Evolutionary conservation across 2,888 invertebrate genomes (phyloP), one percentile per base, ranked within the genome.

Genomic region (Molorchus minor): DNA sequence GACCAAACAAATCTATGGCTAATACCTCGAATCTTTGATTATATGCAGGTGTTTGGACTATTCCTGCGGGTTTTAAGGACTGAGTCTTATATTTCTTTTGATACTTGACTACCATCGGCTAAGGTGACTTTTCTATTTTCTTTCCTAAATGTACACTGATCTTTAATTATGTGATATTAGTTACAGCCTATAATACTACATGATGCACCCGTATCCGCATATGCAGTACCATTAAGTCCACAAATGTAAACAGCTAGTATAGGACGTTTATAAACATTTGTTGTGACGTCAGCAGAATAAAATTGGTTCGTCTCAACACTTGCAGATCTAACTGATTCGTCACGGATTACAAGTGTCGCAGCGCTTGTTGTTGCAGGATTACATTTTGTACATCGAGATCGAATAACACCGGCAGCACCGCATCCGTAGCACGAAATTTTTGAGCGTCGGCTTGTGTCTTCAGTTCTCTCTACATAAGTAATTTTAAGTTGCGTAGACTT

Each of bases 1-100:
- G 67, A 5, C 67, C 67, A 43, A 69, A 67, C n/a, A 68, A 29
- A 33, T 69, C 67, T 8, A 68, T 51, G 10, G 56, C 21, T 16
- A 67, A 7, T 2, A 56, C 38, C 47, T 64, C 62, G 29, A 67
- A 66, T 3, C 67, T 45, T 30, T 62, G 72, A 5, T 43, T 21
- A 15, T 44, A 36, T 10, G 57, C 20, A 2, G 58, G 60, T 10
- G 64, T 65, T 45, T 58, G 59, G 15, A 66, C 19, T 29, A 66
- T 21, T 13, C 58, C 66, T 17, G 64, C 46, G 1, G 66, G 62
- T 53, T 60, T 59, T 12, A 25, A 25, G 5, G 25, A 4, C 8
- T 25, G 25, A 5, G 25, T 25, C 25, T 25, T 25, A 8, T 25
- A 25, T 8, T 25, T 25, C 25, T 25, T 25, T 25, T 8, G 25